Percentiles rank a stretch among this genome's conserved stretches.
phyloP scores from a whole-genome alignment of 2,797 vertebrate species.

The Sphaeramia orbicularis region DNA sequence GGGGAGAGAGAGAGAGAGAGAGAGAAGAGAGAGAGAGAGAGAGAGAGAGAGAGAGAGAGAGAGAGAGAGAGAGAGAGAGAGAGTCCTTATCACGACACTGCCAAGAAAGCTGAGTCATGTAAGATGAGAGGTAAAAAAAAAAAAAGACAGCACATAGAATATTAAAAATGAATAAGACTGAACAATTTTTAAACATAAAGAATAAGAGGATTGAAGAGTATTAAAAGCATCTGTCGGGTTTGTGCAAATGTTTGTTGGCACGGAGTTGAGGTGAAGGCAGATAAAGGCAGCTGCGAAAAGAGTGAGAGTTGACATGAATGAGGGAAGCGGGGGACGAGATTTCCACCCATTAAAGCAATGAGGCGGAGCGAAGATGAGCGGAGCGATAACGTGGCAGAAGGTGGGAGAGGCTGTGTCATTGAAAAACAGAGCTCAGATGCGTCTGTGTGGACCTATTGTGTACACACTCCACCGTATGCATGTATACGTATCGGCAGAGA shows the following conservation, averaged over 20 bases:
- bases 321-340: conserved; percentile 29
- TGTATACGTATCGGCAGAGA: conserved; percentile 24
- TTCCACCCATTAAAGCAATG: conserved; percentile 25
- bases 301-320: conserved; percentile 52
- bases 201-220: conserved; percentile 12
- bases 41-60: conserved; percentile 31
- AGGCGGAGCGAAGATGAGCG: conserved; percentile 38
- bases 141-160: conserved; percentile 18
- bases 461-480: background rate
- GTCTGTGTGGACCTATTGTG: conserved; percentile 27
- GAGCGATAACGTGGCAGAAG: conserved; percentile 60
- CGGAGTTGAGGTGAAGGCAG: conserved; percentile 11
- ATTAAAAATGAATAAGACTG: conserved; percentile 47
- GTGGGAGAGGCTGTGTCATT: conserved; percentile 64
- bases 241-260: conserved; percentile 4
- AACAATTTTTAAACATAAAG: conserved; percentile 32
- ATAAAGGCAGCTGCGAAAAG: conserved; percentile 37
- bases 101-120: conserved; percentile 83
- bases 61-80: conserved; percentile 17
- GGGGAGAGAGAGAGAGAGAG: conserved; percentile 28
- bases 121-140: conserved; percentile 31
- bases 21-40: conserved; percentile 21
- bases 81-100: conserved; percentile 65
- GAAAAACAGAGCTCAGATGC: conserved; percentile 21
- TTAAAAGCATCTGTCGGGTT: conserved; percentile 27